Conservation (phyloP, 1,140 invertebrate genomes). For the Danaus melanippus region DNA sequence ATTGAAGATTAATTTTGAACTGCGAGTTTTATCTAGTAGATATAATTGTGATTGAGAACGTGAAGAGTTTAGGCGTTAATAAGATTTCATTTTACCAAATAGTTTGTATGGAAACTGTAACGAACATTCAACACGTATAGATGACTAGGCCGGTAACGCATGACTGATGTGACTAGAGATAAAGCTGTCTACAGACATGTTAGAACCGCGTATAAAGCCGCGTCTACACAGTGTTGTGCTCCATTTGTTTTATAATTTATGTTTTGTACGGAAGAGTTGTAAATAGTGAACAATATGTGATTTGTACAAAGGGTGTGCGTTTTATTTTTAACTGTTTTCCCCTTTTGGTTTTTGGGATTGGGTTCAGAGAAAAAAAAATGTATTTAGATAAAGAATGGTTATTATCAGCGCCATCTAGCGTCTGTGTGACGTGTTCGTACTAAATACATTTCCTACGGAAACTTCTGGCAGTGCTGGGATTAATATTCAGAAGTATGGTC, state of each 20-base stretch:
- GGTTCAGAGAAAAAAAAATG: background rate
- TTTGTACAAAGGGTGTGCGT: constrained; percentile 25
- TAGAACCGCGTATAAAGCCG: constrained; percentile 1
- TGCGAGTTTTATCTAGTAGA: too few species aligned
- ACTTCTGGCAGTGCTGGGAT: too few species aligned
- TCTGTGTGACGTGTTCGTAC: background rate
- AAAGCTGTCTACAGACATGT: background rate
- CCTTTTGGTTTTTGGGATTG: background rate
- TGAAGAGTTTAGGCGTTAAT: too few species aligned
- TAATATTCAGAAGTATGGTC: too few species aligned
- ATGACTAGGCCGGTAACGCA: background rate
- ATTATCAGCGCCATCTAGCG: background rate
- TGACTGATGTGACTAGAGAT: background rate
- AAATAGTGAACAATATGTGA: constrained; percentile 33
- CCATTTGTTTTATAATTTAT: constrained; percentile 7
- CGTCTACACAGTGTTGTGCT: background rate
- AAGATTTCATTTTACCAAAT: too few species aligned
- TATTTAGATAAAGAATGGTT: background rate
- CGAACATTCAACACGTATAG: background rate
- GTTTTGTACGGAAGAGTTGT: constrained; percentile 20
- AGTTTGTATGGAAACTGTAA: too few species aligned
- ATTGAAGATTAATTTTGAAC: too few species aligned
- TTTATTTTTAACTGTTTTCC: constrained; percentile 2
- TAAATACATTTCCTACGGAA: background rate
- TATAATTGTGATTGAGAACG: too few species aligned